A percentile compares a stretch with the other conserved stretches of the same genome.
These are phyloP conservation scores for Smutsia gigantea DNA, from an alignment of 2,797 vertebrate genomes.

Conservation along the genomic window DNA sequence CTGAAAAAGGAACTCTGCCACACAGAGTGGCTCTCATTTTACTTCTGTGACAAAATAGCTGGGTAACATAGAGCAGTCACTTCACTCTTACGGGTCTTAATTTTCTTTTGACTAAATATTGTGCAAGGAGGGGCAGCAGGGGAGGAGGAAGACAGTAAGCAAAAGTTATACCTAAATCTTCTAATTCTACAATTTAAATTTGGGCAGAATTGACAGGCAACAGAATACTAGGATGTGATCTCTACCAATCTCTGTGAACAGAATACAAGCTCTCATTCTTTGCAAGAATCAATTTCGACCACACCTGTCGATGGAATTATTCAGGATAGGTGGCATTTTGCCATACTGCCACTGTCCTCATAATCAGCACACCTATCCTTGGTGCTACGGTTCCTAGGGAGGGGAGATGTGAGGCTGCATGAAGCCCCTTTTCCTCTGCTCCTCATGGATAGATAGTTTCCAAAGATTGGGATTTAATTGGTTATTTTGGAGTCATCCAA, in stretches of 20 bases:
- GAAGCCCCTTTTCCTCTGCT: not conserved
- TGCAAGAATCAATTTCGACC: not conserved
- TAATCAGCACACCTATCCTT: not conserved
- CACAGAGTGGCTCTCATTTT: slow-evolving; percentile 3
- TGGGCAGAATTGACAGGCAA: not conserved
- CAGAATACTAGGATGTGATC: not conserved
- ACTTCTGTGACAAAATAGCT: slow-evolving; percentile 17
- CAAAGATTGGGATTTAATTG: not conserved
- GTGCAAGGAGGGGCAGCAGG: not conserved
- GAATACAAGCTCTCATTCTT: not conserved
- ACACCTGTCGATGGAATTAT: not conserved
- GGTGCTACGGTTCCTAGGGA: not conserved
- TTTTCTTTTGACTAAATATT: slow-evolving; percentile 9
- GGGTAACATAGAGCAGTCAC: not conserved
- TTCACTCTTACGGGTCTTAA: slow-evolving; percentile 7
- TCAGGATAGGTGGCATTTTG: not conserved
- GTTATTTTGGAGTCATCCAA: not conserved
- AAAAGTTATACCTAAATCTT: not conserved
- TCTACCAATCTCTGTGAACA: not conserved
- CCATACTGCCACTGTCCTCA: not conserved
- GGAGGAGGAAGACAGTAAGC: not conserved
- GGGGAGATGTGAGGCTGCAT: not conserved
- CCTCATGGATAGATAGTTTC: not conserved
- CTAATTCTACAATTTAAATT: not conserved
- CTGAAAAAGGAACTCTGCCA: not conserved